Base-by-base conservation (phyloP, 2,888 invertebrate genomes). In the Ethmia dodecea region DNA sequence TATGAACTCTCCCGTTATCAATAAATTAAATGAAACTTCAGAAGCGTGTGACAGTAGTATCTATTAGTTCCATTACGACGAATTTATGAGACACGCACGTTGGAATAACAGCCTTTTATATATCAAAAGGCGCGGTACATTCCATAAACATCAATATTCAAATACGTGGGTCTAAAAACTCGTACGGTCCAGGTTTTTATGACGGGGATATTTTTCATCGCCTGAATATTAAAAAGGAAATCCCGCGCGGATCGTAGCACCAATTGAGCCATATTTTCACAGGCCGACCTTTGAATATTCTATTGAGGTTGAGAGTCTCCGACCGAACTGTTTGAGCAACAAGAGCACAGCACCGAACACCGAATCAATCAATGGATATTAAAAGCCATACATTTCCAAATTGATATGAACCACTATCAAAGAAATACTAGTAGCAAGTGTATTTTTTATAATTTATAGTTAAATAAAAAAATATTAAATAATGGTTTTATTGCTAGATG, bases 71-170 rank as follows among this genome's bases (percentile, higher is more conserved):
- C 54, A 56, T 63, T 58, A 53, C 40, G 15, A 15, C 22, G 43
- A 54, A 56, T 60, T 61, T 58, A 67, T 41, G 49, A 45, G 27
- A 31, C 35, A 43, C 37, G 48, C 39, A 43, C 44, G 43, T 45
- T 46, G 49, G 48, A 53, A 45, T 44, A 47, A 35, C 42, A 41
- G 43, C 50, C 40, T 58, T 64, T 60, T 55, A 56, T 55, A 55
- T 50, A 28, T 52, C 45, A 46, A 44, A 45, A 38, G 45, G 48
- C 42, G 40, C 39, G 40, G 46, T 50, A 60, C 57, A 73, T 69
- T 70, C 66, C 69, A 79, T 75, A 76, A 77, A 75, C 70, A 78
- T 79, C 73, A 78, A 80, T 80, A 80, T 80, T 78, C 71, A 77
- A 77, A 77, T 71, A 63, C 66, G 65, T 47, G 54, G 60, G 61